Evolutionary conservation across 2,113 vertebrate species (phyloP), one percentile per base, ranked within the genome.

Genomic region (Microcebus murinus): DNA sequence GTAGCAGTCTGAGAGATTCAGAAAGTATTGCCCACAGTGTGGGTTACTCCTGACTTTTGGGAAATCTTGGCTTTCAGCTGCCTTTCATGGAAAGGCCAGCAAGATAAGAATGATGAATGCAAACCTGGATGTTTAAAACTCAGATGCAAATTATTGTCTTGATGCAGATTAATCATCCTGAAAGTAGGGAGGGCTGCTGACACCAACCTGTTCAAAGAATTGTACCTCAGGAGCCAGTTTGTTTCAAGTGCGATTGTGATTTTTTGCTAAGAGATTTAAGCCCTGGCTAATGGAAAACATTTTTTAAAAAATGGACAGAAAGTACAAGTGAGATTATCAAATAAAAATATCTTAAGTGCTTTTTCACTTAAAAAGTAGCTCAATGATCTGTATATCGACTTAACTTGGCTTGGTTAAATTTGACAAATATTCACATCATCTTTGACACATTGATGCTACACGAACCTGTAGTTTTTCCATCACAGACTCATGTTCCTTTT

Each of bases 381-480:
- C 81, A 77, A 50, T 74, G 59, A 87, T 96, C 96, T 96, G 71
- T 96, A 90, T 95, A 95, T 91, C 45, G 83, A 96, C 87, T 97
- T 81, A 91, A 86, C 57, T 91, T 97, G 61, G 79, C 90, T 91
- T 96, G 89, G 82, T 91, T 97, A 90, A 90, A 68, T 97, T 93
- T 94, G 74, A 87, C 97, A 96, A 93, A 86, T 97, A 77, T 79
- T 93, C 70, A 94, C 83, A 96, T 93, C 77, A 86, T 96, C 90
- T 96, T 91, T 96, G 86, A 97, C 70, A 95, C 90, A 93, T 59
- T 91, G 79, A 89, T 92, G 55, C 83, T 96, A 80, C 91, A 91
- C 0, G 71, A 94, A 80, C 79, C 93, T 96, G 23, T 67, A 79
- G 57, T 87, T 91, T 96, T 96, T 90, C 93, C 81, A 52, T 94